Evolutionary conservation across 2,797 vertebrate species (phyloP), one percentile per base, ranked within the genome.

Genomic region (Chelonia mydas): DNA sequence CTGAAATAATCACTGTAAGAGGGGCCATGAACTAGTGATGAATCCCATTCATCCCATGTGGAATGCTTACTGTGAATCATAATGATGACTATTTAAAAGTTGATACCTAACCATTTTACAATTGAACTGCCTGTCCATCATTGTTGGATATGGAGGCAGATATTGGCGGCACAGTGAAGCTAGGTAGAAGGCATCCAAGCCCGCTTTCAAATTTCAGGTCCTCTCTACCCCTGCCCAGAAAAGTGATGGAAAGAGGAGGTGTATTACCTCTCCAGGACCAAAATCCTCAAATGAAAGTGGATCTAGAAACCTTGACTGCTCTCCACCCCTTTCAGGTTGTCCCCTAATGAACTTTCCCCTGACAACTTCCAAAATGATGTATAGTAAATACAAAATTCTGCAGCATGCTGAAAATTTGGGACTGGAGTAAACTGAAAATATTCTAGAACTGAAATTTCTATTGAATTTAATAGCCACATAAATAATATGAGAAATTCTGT

Each of bases 221-320:
- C 25, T 81, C 47, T 72, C 31, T 47, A 87, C 53, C 0, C 1
- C 49, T 49, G 10, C 82, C 80, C 1, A 0, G 2, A 31, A 12
- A 77, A 41, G n/a, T 89, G 59, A 61, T n/a, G 57, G 7, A 53
- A 27, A 27, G 88, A 53, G 33, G 47, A 7, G 6, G 2, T 2
- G 2, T 1, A 0, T 78, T 23, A 59, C 2, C 12, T 51, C 19
- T 61, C 1, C 3, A 51, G 5, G 25, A 53, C 7, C 1, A 65
- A 87, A 31, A 65, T 57, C 74, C 55, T 84, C 81, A 59, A 5
- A 78, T 17, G 21, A 33, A 55, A 21, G 31, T 0, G 0, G 59
- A 47, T 3, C 61, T n/a, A 68, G 23, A 31, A 16, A 6, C 51
- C 7, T 19, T 9, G 15, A 53, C 41, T 15, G 12, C 19, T 23